Base-by-base conservation (phyloP, 2,888 invertebrate genomes). In the Synanthedon vespiformis region DNA sequence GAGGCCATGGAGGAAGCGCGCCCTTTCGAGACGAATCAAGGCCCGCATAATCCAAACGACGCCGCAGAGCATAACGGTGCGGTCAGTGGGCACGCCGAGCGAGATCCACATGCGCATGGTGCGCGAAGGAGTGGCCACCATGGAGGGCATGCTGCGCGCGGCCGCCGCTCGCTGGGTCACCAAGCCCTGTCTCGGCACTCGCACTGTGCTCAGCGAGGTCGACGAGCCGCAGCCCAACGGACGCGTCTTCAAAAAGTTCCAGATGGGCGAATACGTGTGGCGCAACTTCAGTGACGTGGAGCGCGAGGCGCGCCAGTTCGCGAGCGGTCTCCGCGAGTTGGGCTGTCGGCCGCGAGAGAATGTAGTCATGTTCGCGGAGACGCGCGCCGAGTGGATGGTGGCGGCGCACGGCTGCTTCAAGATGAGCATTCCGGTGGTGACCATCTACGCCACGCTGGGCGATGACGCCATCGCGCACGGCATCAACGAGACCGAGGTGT, bases 391-490 rank as follows among this genome's bases (percentile, higher is more conserved):
- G 75, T 97, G 97, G 97, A 92, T 96, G 90, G 90, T 96, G 49
- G 92, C 95, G 0, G 95, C 95, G 0, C 94, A 96, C 65, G 95
- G 95, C 14, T 93, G 95, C 69, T 95, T 97, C 79, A 94, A 94
- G 68, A 93, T 93, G 72, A 94, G 93, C 70, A 91, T 94, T 77
- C 57, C 89, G 89, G 94, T 99, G 70, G 98, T 98, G 2, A 99
- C 99, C 0, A 93, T 99, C 63, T 99, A 99, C 79, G 95, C 99
- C 1, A 99, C 98, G 0, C 89, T 99, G 12, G 98, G 98, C 40
- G 97, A 98, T 72, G 98, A 99, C 6, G 99, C 98, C 2, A 95
- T 99, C 57, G 93, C 95, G 5, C 98, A 98, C 81, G 98, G 98
- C 63, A 94, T 99, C 70, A 97, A 96, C 76, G 98, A 99, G 89